Percentiles rank a stretch among this genome's conserved stretches.
These are phyloP conservation scores for Mormyrus hasselquistii DNA, from an alignment of 2,797 vertebrate species.

Conservation along the genomic window DNA sequence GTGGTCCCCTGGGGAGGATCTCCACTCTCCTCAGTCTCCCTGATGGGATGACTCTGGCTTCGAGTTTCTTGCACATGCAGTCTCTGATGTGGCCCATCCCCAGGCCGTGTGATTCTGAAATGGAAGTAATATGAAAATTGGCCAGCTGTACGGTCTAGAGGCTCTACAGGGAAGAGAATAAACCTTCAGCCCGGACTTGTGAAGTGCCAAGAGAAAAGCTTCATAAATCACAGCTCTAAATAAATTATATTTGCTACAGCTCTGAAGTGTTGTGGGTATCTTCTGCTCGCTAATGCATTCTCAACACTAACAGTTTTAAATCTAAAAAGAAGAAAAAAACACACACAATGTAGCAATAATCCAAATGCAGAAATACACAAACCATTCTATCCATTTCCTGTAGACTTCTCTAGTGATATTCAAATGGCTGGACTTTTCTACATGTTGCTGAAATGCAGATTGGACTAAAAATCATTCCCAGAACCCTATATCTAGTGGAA, in stretches of 20 bases:
- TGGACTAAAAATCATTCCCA: neutral
- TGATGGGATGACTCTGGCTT: constrained; percentile 61
- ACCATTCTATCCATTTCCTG: neutral
- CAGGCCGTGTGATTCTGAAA: constrained; percentile 55
- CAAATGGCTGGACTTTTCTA: neutral
- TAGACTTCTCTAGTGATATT: neutral
- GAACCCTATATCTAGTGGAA: neutral
- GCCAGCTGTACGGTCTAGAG: neutral
- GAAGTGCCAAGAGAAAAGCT: constrained; percentile 21
- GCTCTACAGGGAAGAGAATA: too few relatives aligned
- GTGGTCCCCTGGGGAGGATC: constrained; percentile 51
- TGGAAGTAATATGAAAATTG: neutral
- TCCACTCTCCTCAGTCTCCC: constrained; percentile 56
- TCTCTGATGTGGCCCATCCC: constrained; percentile 53
- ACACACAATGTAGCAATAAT: neutral
- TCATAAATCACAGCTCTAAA: neutral
- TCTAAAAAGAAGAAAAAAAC: neutral
- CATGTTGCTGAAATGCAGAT: neutral
- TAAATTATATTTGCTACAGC: neutral
- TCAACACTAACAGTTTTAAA: neutral
- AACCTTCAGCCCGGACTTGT: too few relatives aligned
- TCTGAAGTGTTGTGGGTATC: neutral
- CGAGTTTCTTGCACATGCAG: constrained; percentile 57
- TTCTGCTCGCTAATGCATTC: neutral
- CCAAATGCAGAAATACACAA: neutral